phyloP scores from a whole-genome alignment of 2,113 vertebrate species.

The Orycteropus afer region DNA sequence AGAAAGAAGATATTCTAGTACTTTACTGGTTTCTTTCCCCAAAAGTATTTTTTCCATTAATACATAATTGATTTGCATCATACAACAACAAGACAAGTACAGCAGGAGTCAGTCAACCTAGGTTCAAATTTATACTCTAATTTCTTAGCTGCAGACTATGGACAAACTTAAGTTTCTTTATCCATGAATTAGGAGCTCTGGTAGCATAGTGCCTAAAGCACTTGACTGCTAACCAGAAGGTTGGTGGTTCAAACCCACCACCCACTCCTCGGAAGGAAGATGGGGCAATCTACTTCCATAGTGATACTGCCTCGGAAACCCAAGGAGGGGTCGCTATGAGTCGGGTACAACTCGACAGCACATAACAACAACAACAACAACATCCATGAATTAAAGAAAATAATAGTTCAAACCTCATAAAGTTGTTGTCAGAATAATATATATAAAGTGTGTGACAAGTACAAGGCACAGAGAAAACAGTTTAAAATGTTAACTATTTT shows the following conservation, averaged over 20 bases:
- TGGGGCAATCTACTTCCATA: too few species aligned
- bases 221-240: too few species aligned
- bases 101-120: background rate
- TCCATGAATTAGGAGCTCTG: too few species aligned
- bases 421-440: background rate
- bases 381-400: too few species aligned
- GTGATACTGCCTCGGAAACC: too few species aligned
- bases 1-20: conserved; percentile 9
- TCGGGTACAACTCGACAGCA: too few species aligned
- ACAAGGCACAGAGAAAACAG: background rate
- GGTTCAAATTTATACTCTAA: background rate
- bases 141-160: background rate
- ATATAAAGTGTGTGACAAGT: background rate
- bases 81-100: background rate
- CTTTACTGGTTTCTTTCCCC: background rate
- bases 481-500: background rate
- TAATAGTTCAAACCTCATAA: background rate
- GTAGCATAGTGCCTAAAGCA: too few species aligned
- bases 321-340: too few species aligned
- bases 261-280: too few species aligned
- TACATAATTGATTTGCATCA: background rate
- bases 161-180: background rate
- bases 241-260: too few species aligned
- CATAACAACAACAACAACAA: too few species aligned
- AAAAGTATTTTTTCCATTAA: background rate